phyloP scores from a whole-genome alignment of 2,113 vertebrate species.

The Cyanocitta stelleri region DNA sequence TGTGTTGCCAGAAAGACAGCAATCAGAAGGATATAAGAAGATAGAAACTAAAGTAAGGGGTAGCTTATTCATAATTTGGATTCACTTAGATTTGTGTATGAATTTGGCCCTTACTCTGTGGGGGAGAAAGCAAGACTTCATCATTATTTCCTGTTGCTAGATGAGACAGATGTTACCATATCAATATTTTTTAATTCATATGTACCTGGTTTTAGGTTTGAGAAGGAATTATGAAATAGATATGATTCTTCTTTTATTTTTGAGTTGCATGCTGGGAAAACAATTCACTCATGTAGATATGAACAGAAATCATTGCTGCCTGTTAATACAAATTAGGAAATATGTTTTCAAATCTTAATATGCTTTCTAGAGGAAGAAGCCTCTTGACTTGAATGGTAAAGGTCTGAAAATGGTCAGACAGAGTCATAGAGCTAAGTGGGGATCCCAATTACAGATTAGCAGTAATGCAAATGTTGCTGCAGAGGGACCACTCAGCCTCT shows the following conservation, averaged over 20 bases:
- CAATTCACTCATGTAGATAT: background rate
- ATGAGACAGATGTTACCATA: background rate
- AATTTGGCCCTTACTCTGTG: background rate
- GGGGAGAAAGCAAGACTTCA: background rate
- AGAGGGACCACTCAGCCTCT: slow-evolving; percentile 26
- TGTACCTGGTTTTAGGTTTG: background rate
- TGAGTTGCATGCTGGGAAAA: background rate
- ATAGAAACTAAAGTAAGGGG: background rate
- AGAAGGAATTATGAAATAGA: background rate
- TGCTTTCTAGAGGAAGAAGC: slow-evolving; percentile 26
- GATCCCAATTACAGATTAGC: slow-evolving; percentile 46
- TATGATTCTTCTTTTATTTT: background rate
- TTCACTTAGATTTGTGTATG: background rate
- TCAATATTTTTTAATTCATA: background rate
- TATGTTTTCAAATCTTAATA: slow-evolving; percentile 33
- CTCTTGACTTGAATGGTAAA: slow-evolving; percentile 49
- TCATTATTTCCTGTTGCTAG: background rate
- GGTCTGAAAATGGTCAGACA: slow-evolving; percentile 59
- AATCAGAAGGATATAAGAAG: background rate
- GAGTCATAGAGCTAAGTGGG: slow-evolving; percentile 49
- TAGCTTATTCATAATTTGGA: background rate
- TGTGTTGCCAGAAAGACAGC: background rate
- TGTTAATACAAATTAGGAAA: slow-evolving; percentile 35
- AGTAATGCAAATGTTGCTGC: slow-evolving; percentile 51
- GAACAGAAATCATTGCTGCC: background rate